Evolutionary conservation across 2,113 vertebrate species (phyloP).

Genomic region (Malurus melanocephalus): DNA sequence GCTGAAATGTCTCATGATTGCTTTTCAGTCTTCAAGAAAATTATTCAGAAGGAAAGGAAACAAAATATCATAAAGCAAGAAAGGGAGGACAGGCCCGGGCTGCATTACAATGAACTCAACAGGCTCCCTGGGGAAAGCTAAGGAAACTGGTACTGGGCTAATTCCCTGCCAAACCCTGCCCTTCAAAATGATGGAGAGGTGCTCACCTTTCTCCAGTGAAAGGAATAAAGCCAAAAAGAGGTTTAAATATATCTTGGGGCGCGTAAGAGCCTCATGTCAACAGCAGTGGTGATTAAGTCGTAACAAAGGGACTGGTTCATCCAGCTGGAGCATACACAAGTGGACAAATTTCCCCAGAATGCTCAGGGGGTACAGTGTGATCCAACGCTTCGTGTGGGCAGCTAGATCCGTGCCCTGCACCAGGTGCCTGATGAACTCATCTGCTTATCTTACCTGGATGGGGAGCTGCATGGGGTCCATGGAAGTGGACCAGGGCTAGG

Average conservation of each 20-base stretch:
- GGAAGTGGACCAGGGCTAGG: not conserved
- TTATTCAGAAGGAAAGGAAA: conserved; percentile 57
- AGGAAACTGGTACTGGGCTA: conserved; percentile 1
- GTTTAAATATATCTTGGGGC: not conserved
- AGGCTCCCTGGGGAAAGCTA: conserved; percentile 18
- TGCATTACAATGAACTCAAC: conserved; percentile 34
- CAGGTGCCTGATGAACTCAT: not conserved
- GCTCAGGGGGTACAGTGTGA: not conserved
- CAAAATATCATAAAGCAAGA: conserved; percentile 45
- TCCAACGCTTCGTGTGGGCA: not conserved
- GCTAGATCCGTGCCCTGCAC: not conserved
- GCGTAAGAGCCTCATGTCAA: not conserved
- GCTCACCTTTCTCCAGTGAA: not conserved
- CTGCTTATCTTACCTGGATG: not conserved
- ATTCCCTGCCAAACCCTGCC: not conserved
- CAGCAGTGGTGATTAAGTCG: not conserved
- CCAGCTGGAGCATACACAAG: not conserved
- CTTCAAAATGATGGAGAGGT: not conserved
- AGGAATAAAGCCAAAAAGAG: not conserved
- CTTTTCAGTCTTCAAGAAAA: conserved; percentile 65
- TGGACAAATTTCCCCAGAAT: not conserved
- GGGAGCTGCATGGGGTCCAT: not conserved
- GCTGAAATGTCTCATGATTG: conserved; percentile 33
- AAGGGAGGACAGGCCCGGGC: not conserved
- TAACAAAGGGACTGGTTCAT: not conserved